Evolutionary conservation across 2,797 vertebrate species (phyloP).

Genomic region (Melanotaenia parkinsoni): DNA sequence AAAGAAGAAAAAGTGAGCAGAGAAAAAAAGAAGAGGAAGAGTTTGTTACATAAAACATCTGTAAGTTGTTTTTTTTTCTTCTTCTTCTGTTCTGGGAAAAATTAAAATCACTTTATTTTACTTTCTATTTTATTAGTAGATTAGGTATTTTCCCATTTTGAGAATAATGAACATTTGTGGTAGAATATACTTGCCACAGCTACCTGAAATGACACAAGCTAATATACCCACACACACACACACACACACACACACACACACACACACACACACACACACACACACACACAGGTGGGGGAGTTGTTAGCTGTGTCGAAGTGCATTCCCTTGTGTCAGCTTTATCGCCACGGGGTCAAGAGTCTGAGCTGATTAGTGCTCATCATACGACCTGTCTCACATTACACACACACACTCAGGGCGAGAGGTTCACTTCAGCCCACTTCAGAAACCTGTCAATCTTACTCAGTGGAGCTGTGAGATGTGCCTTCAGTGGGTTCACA

Average conservation of each 20-base stretch:
- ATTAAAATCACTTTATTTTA: not conserved
- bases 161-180: not conserved
- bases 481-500: conserved; percentile 34
- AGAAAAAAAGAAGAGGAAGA: not conserved
- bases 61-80: not conserved
- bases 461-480: conserved; percentile 49
- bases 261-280: not conserved
- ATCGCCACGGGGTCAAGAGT: conserved; percentile 68
- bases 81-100: not conserved
- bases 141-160: not conserved
- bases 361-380: conserved; percentile 73
- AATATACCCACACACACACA: not conserved
- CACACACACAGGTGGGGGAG: conserved; percentile 35
- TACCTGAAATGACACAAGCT: conserved; percentile 43
- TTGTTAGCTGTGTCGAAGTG: conserved; percentile 44
- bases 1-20: not conserved
- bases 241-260: conserved; percentile 14
- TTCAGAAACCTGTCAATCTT: conserved; percentile 81
- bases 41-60: not conserved
- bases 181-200: not conserved
- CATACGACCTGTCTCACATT: conserved; percentile 75
- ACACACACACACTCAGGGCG: conserved; percentile 70
- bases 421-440: conserved; percentile 68
- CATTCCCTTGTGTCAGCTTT: conserved; percentile 58
- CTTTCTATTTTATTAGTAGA: not conserved